Percentiles rank a stretch among this genome's conserved stretches.
Evolutionary conservation across 2,113 vertebrate genomes (phyloP).

Genomic region (Rana temporaria): DNA sequence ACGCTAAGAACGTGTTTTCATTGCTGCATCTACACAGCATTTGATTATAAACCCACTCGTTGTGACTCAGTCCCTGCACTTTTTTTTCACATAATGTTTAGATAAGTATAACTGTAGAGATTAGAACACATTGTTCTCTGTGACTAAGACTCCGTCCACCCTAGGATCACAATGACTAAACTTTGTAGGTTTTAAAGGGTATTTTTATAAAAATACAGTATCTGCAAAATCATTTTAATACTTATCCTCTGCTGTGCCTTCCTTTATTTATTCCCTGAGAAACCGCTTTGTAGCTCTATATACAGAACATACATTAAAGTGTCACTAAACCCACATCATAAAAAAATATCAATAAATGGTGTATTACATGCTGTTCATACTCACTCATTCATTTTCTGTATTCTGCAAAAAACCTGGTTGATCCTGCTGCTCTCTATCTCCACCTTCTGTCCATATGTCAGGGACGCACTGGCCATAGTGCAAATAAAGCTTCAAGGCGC

Average conservation of each 20-base stretch:
- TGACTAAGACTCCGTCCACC: conserved; percentile 78
- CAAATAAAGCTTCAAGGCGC: too few species aligned
- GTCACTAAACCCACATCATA: too few species aligned
- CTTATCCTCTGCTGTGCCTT: conserved; percentile 58
- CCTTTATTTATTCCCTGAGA: not conserved
- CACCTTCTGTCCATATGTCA: too few species aligned
- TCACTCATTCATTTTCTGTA: too few species aligned
- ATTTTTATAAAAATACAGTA: conserved; percentile 50
- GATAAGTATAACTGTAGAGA: conserved; percentile 69
- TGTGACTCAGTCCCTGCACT: conserved; percentile 76
- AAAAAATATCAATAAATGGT: too few species aligned
- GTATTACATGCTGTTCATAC: too few species aligned
- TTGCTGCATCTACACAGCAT: conserved; percentile 74
- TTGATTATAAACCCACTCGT: conserved; percentile 79
- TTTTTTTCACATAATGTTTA: conserved; percentile 79
- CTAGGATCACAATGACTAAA: conserved; percentile 65
- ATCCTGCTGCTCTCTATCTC: too few species aligned
- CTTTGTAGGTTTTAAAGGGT: conserved; percentile 68
- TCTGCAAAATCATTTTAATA: conserved; percentile 62
- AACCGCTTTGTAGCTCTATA: not conserved
- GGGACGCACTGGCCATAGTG: too few species aligned
- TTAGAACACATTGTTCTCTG: conserved; percentile 72
- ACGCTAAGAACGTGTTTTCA: conserved; percentile 67
- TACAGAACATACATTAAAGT: too few species aligned
- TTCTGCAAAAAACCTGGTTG: too few species aligned